Percentiles rank a stretch among this genome's conserved stretches.
These are phyloP conservation scores for Xenopus tropicalis DNA, from an alignment of 2,113 vertebrate genomes.

Conservation along the genomic window UCB_Xtro_10.0 CM004446.2:78764001-78764500, in stretches of 20 bases:
- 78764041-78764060: no score
- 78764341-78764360: neutral
- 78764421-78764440: constrained; percentile 52
- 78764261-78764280: neutral
- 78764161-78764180: no score
- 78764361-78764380: neutral
- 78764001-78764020: no score
- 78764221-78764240: no score
- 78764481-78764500: constrained; percentile 48
- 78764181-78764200: no score
- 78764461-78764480: constrained; percentile 49
- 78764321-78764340: constrained; percentile 23
- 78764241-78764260: neutral
- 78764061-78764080: no score
- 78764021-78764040: no score
- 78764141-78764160: no score
- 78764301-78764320: constrained; percentile 49
- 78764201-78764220: no score
- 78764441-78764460: constrained; percentile 34
- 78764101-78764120: no score
- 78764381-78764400: constrained; percentile 45
- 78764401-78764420: constrained; percentile 55
- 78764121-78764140: no score
- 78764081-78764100: no score
- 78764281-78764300: neutral